Percentiles rank a stretch among this genome's conserved stretches.
Conservation (phyloP, 2,888 invertebrate species). For the Dendrolimus houi region DNA sequence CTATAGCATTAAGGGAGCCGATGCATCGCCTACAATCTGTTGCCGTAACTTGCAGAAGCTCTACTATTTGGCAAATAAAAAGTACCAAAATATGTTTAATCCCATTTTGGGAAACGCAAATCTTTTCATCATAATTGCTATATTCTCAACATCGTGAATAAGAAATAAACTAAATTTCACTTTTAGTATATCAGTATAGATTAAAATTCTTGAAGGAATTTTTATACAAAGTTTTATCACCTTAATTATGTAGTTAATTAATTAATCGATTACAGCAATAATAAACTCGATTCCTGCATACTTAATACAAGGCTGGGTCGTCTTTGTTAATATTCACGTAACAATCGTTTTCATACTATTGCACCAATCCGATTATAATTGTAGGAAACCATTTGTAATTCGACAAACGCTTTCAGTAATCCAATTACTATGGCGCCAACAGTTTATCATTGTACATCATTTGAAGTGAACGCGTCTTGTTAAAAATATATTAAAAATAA, state of each 20-base stretch:
- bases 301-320: slow-evolving; percentile 19
- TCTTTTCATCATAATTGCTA: no score
- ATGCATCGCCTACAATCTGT: no score
- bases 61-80: no score
- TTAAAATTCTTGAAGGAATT: no score
- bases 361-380: slow-evolving; percentile 28
- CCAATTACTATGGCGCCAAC: slow-evolving; percentile 19
- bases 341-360: slow-evolving; percentile 16
- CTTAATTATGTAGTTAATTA: not conserved
- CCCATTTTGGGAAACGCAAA: no score
- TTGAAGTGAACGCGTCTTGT: not conserved
- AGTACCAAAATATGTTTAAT: no score
- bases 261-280: slow-evolving; percentile 6
- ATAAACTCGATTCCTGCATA: slow-evolving; percentile 14
- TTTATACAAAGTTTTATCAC: no score
- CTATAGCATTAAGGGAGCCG: no score
- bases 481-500: not conserved
- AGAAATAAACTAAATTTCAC: no score
- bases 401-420: slow-evolving; percentile 32
- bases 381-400: slow-evolving; percentile 29
- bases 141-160: no score
- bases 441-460: slow-evolving; percentile 13
- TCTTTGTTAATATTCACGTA: slow-evolving; percentile 27
- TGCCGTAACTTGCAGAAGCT: no score
- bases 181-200: no score